Percentiles rank a stretch among this genome's conserved stretches.
These are phyloP conservation scores for Invenusta paracnida DNA, from an alignment of 2,888 invertebrate genomes.

Conservation along the genomic window DNA sequence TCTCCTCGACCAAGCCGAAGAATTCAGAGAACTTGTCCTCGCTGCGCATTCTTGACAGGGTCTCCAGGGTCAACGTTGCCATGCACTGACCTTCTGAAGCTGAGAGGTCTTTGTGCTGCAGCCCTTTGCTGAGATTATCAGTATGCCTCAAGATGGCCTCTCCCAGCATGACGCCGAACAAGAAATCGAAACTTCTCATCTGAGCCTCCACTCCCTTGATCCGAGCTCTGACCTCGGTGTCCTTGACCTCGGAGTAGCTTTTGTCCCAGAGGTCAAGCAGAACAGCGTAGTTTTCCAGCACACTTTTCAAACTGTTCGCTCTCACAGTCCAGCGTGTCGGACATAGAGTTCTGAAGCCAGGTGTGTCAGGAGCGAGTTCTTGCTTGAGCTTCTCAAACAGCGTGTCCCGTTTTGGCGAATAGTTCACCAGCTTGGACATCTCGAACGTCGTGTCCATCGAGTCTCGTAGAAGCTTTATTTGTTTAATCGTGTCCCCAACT, in stretches of 20 bases:
- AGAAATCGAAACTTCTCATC: constrained; percentile 40
- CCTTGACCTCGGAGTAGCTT: background rate
- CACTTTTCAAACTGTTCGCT: constrained; percentile 28
- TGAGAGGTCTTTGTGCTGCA: constrained; percentile 36
- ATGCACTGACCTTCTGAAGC: constrained; percentile 40
- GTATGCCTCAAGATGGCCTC: background rate
- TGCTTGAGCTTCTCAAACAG: constrained; percentile 43
- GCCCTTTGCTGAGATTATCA: constrained; percentile 37
- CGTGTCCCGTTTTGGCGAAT: constrained; percentile 45
- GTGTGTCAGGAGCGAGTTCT: constrained; percentile 43
- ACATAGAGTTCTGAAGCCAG: constrained; percentile 45
- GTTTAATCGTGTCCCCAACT: background rate
- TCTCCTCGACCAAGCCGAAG: background rate
- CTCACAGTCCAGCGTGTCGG: constrained; percentile 47
- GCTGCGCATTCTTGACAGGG: constrained; percentile 13
- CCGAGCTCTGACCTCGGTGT: constrained; percentile 39
- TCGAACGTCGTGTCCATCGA: constrained; percentile 44
- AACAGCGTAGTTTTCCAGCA: constrained; percentile 38
- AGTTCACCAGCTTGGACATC: constrained; percentile 46
- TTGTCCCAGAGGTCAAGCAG: constrained; percentile 38
- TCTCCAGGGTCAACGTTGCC: constrained; percentile 31
- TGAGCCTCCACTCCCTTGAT: constrained; percentile 35
- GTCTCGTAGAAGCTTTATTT: background rate
- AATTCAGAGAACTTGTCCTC: background rate
- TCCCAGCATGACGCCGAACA: constrained; percentile 30